These are phyloP conservation scores for Albula glossodonta DNA, from an alignment of 2,113 vertebrate species.

Conservation along the genomic window DNA sequence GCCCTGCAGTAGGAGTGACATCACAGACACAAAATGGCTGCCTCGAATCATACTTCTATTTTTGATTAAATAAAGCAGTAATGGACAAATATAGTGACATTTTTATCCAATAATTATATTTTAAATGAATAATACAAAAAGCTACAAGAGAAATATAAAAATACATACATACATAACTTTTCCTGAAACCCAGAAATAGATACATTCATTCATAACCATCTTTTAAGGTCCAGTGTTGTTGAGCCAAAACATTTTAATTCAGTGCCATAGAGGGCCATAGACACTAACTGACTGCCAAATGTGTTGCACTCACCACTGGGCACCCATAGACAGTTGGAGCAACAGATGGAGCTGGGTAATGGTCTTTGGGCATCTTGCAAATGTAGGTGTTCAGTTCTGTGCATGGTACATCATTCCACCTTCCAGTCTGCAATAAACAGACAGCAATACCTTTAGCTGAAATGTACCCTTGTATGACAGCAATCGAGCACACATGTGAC, in stretches of 20 bases:
- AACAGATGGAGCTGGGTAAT: conserved; percentile 69
- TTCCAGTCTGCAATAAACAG: conserved; percentile 55
- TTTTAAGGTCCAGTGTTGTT: too few species aligned
- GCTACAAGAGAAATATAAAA: too few species aligned
- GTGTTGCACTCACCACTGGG: conserved; percentile 54
- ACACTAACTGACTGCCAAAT: background rate
- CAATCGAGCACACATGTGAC: background rate
- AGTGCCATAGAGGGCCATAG: background rate
- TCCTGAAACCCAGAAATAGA: too few species aligned
- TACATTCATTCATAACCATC: too few species aligned
- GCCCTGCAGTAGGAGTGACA: conserved; percentile 51
- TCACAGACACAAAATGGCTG: background rate
- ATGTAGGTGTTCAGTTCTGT: conserved; percentile 69
- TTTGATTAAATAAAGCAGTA: too few species aligned
- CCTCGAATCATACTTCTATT: background rate
- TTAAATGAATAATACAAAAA: too few species aligned
- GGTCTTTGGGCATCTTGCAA: conserved; percentile 70
- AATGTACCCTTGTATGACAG: background rate
- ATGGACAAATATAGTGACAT: too few species aligned
- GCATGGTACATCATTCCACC: conserved; percentile 72
- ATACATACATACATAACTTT: background rate
- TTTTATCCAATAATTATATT: too few species aligned
- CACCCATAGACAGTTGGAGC: conserved; percentile 69
- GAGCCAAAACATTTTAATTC: background rate
- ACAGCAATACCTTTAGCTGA: background rate